phyloP scores from a whole-genome alignment of 2,113 vertebrate genomes.

The Burhinus oedicnemus region DNA sequence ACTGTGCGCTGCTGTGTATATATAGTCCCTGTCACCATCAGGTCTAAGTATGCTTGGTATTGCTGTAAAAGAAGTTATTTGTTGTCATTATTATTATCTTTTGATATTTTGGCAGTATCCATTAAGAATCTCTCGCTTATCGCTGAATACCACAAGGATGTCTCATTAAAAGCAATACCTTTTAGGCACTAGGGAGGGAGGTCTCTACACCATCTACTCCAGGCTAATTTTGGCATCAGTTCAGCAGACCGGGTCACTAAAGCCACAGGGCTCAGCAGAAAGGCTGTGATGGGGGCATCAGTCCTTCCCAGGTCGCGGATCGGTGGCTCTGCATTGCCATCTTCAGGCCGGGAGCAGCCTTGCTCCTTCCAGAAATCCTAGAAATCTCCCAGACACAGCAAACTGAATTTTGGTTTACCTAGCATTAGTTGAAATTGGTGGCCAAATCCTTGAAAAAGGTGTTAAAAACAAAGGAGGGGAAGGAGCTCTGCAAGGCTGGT shows the following conservation, averaged over 20 bases:
- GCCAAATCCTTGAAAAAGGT: not conserved
- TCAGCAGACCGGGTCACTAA: not conserved
- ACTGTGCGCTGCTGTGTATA: not conserved
- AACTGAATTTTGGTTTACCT: not conserved
- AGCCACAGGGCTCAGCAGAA: not conserved
- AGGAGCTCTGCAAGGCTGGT: not conserved
- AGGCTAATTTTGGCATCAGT: not conserved
- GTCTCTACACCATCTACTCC: not conserved
- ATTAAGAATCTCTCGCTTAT: not conserved
- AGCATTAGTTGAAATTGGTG: not conserved
- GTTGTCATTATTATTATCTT: not conserved
- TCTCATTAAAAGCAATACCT: not conserved
- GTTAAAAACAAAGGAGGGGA: not conserved
- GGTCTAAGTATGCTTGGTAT: not conserved
- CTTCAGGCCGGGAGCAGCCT: conserved; percentile 39
- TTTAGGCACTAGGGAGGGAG: not conserved
- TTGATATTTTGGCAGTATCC: not conserved
- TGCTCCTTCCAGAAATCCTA: not conserved
- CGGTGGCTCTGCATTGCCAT: conserved; percentile 13
- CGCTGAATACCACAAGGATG: no score
- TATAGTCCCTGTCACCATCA: not conserved
- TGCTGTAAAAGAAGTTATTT: not conserved
- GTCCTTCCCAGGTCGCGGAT: not conserved
- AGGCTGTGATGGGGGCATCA: not conserved
- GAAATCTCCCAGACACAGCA: not conserved